Evolutionary conservation across 2,113 vertebrate genomes (phyloP).

Genomic region (Pontoporia blainvillei): DNA sequence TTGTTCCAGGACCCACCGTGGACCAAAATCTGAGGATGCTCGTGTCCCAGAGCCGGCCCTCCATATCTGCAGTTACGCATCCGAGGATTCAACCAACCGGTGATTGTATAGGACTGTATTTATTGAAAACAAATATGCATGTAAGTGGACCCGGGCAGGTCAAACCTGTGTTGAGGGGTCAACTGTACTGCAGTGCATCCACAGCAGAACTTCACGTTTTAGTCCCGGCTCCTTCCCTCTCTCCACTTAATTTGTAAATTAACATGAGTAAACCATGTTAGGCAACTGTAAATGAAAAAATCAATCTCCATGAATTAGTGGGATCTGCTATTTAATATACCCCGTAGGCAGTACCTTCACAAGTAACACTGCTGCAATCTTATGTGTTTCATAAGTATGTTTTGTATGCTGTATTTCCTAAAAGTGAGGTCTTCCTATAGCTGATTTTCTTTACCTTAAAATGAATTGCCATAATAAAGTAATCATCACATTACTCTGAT

Average conservation of each 20-base stretch:
- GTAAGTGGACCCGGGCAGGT: no score
- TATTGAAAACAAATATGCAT: not conserved
- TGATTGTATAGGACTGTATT: not conserved
- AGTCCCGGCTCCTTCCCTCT: not conserved
- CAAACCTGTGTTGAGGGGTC: not conserved
- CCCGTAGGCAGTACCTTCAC: not conserved
- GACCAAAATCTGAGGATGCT: not conserved
- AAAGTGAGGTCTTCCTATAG: not conserved
- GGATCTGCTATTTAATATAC: not conserved
- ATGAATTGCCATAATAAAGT: not conserved
- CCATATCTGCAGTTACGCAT: not conserved
- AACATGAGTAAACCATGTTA: not conserved
- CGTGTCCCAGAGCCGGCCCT: not conserved
- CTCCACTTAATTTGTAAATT: not conserved
- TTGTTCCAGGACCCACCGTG: not conserved
- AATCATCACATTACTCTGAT: not conserved
- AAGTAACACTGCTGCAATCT: not conserved
- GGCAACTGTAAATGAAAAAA: not conserved
- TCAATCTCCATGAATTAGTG: not conserved
- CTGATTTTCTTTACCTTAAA: not conserved
- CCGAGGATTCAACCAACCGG: not conserved
- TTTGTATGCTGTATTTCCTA: not conserved
- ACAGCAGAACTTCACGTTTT: not conserved
- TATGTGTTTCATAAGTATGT: not conserved
- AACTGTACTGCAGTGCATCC: not conserved